A percentile compares a stretch with the other conserved stretches of the same genome.
phyloP scores from a whole-genome alignment of 2,888 invertebrate species.

The Spodoptera picta region DNA sequence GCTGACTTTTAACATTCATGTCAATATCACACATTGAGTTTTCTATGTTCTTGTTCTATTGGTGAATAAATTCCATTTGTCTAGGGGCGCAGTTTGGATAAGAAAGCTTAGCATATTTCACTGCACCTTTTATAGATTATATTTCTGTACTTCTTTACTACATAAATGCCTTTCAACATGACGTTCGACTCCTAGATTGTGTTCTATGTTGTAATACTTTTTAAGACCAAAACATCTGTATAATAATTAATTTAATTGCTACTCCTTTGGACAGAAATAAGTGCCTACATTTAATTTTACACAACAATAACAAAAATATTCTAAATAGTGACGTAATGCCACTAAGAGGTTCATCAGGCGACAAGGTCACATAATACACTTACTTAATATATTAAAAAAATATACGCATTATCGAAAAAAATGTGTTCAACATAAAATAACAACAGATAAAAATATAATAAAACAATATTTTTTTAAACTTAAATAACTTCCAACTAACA shows the following conservation, averaged over 20 bases:
- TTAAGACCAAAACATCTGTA: too few species aligned
- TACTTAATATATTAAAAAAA: constrained; percentile 11
- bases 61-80: too few species aligned
- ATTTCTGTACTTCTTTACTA: neutral
- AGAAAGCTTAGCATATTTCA: neutral
- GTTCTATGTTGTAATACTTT: constrained; percentile 4
- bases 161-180: neutral
- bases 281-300: constrained; percentile 18
- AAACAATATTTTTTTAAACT: constrained; percentile 5
- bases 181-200: constrained; percentile 1
- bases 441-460: constrained; percentile 13
- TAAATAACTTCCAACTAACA: constrained; percentile 22
- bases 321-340: constrained; percentile 5
- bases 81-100: too few species aligned
- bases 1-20: too few species aligned
- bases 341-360: too few species aligned
- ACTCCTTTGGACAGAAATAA: neutral
- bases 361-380: neutral
- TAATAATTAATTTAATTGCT: neutral
- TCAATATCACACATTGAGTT: too few species aligned
- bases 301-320: constrained; percentile 14
- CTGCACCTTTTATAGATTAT: neutral
- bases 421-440: constrained; percentile 30
- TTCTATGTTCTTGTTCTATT: too few species aligned
- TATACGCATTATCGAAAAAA: constrained; percentile 1